Evolutionary conservation across 1,140 invertebrate species (phyloP), one percentile per base, ranked within the genome.

Genomic region (Cyclargus thomasi): DNA sequence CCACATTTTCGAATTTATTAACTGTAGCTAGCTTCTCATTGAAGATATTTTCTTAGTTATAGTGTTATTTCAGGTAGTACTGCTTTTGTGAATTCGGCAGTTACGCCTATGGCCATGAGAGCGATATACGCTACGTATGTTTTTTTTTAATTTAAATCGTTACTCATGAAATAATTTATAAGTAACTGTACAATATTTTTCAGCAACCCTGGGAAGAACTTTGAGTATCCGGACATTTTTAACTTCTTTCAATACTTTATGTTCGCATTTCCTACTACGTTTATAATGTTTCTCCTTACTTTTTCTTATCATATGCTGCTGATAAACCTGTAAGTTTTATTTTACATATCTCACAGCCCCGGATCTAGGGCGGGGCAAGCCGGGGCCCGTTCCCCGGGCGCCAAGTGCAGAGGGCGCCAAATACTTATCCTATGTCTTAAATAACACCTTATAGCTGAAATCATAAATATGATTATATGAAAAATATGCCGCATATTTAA

Each of bases 161-260:
- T 29, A 29, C 8, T 2, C 1, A 29, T 2, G 8, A 29, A 1
- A 29, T 29, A 29, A 0, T 6, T 3, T 29, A 29, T 7, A 29
- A 29, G 29, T 29, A 29, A 29, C 29, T 7, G 8, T 29, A 29
- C 5, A 29, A 29, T 29, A 8, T 29, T 29, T 78, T 74, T 53
- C 67, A 83, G 79, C 22, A 73, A 73, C 67, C 55, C 72, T 21
- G 65, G 67, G 8, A 11, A 64, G 53, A 65, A 39, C 2, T 18
- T 67, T 11, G 82, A 81, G 29, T 84, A 75, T 64, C 78, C 81
- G 1, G 85, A 87, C 65, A 74, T 87, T 62, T 87, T 85, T 36
- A 87, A 86, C 47, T 87, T 79, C 63, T 55, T 85, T 8, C 78
- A 83, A 66, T 85, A 82, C 36, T 77, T 77, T 0, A 70, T 70